Percentiles rank a stretch among this genome's conserved stretches.
These are phyloP conservation scores for Zapornia atra DNA, from an alignment of 2,113 vertebrate genomes.

Conservation along the genomic window DNA sequence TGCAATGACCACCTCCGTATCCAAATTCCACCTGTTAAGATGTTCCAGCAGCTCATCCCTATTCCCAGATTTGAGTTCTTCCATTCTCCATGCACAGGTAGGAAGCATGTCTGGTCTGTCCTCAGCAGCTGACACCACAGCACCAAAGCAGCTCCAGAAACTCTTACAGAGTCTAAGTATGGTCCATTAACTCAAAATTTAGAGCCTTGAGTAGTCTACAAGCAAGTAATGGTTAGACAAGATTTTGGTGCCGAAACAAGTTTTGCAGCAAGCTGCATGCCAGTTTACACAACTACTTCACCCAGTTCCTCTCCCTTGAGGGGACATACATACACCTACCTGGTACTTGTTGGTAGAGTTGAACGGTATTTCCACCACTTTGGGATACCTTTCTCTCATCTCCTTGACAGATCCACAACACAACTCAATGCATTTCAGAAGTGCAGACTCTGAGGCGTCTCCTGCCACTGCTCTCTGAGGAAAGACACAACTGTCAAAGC, in stretches of 20 bases:
- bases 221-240: not conserved
- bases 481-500: not conserved
- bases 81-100: not conserved
- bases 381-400: conserved; percentile 78
- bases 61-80: not conserved
- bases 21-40: not conserved
- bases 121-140: not conserved
- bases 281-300: not conserved
- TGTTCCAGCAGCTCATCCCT: not conserved
- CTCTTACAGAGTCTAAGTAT: not conserved
- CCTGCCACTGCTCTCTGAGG: conserved; percentile 79
- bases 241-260: not conserved
- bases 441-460: conserved; percentile 82
- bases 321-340: conserved; percentile 33
- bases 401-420: conserved; percentile 83
- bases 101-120: not conserved
- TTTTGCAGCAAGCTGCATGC: not conserved
- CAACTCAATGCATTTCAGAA: conserved; percentile 83
- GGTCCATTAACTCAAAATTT: not conserved
- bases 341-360: conserved; percentile 88
- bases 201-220: not conserved
- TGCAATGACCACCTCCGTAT: not conserved
- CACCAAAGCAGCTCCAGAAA: not conserved
- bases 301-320: not conserved
- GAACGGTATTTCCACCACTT: conserved; percentile 84